These are phyloP conservation scores for Platichthys flesus DNA, from an alignment of 2,113 vertebrate genomes.

Conservation along the genomic window DNA sequence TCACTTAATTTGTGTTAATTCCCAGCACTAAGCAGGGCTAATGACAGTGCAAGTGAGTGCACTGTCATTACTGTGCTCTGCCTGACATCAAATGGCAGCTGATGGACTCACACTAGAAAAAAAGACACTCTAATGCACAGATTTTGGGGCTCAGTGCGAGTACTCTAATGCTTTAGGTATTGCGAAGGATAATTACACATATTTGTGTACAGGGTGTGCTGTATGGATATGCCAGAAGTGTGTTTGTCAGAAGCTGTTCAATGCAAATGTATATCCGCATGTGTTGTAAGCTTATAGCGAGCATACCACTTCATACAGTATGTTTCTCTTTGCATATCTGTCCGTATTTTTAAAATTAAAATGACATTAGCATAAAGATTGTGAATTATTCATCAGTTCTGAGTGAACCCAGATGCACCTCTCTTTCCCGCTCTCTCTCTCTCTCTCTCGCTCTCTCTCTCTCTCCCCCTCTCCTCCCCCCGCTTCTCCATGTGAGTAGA, in stretches of 20 bases:
- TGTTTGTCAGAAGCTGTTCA: constrained; percentile 23
- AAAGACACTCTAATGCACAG: constrained; percentile 65
- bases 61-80: constrained; percentile 78
- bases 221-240: constrained; percentile 54
- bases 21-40: constrained; percentile 77
- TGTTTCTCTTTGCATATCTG: constrained; percentile 64
- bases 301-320: constrained; percentile 27
- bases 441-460: constrained; percentile 31
- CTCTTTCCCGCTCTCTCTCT: constrained; percentile 35
- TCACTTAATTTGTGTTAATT: constrained; percentile 83
- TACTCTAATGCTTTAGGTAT: constrained; percentile 72
- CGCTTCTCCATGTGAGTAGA: constrained; percentile 72
- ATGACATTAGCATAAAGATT: constrained; percentile 85
- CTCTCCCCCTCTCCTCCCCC: constrained; percentile 23
- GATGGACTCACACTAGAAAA: constrained; percentile 65
- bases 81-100: constrained; percentile 77
- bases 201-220: constrained; percentile 57
- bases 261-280: constrained; percentile 28
- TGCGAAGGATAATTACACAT: constrained; percentile 68
- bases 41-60: constrained; percentile 78
- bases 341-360: constrained; percentile 78
- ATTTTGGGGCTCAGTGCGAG: constrained; percentile 72
- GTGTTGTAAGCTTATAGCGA: constrained; percentile 24
- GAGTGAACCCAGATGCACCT: constrained; percentile 79
- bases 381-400: constrained; percentile 86